Evolutionary conservation across 2,113 vertebrate species (phyloP).

Genomic region (Tyto alba): DNA sequence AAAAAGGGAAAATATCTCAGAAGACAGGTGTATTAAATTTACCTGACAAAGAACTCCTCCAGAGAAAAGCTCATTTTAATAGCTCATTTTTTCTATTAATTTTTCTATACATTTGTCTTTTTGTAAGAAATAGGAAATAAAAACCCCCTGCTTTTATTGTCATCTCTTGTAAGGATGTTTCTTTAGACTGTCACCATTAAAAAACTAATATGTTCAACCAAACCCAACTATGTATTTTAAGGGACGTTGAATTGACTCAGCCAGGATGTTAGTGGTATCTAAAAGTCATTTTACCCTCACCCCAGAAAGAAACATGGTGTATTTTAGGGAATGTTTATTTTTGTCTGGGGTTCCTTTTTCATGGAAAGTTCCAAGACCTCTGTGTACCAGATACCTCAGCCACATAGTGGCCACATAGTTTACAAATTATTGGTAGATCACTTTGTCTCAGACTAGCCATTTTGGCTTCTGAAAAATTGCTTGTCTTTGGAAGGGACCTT

Average conservation of each 20-base stretch:
- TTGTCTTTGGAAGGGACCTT: neutral
- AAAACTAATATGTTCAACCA: neutral
- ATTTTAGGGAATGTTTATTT: slow-evolving; percentile 20
- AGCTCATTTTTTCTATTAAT: neutral
- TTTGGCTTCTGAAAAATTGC: neutral
- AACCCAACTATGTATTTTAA: neutral
- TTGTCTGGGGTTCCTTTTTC: slow-evolving; percentile 1
- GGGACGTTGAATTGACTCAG: slow-evolving; percentile 5
- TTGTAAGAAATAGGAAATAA: too few relatives aligned
- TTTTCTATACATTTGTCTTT: neutral
- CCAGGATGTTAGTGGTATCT: slow-evolving; percentile 4
- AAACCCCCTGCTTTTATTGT: too few relatives aligned
- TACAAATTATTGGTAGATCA: neutral
- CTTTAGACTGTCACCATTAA: neutral
- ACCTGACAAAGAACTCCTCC: neutral
- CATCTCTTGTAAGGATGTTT: neutral
- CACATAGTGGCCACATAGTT: neutral
- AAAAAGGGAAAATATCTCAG: neutral
- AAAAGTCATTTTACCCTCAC: neutral
- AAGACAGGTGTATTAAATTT: neutral
- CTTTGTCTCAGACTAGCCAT: neutral
- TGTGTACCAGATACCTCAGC: neutral
- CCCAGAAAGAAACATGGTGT: neutral
- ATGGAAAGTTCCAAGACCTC: neutral
- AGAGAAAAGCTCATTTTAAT: neutral